Conservation (phyloP, 1,140 invertebrate species). For the Drosophila subpulchrella region DNA sequence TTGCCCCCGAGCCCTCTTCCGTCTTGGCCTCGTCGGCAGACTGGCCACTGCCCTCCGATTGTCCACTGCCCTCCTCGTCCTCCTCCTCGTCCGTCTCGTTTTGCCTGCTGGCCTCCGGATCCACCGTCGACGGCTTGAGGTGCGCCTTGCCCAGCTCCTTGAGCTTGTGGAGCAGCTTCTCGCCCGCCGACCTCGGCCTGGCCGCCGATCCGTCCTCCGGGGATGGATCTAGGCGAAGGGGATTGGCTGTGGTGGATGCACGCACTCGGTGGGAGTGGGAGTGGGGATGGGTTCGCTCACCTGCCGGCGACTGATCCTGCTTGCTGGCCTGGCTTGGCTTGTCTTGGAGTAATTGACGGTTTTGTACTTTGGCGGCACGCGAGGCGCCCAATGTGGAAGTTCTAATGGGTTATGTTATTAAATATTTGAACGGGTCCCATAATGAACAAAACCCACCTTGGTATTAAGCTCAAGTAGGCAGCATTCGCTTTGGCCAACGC, state of each 20-base stretch:
- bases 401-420: slow-evolving; percentile 28
- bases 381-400: slow-evolving; percentile 82
- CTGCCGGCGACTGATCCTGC: slow-evolving; percentile 38
- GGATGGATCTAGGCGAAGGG: slow-evolving; percentile 44
- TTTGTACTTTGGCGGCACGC: slow-evolving; percentile 83
- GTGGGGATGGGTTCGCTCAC: slow-evolving; percentile 43
- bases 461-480: slow-evolving; percentile 83
- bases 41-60: slow-evolving; percentile 56
- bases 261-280: slow-evolving; percentile 31
- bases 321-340: slow-evolving; percentile 66
- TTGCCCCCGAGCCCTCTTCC: slow-evolving; percentile 35
- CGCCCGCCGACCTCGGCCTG: slow-evolving; percentile 62
- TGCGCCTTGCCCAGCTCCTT: slow-evolving; percentile 66
- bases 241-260: slow-evolving; percentile 43
- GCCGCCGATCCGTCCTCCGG: slow-evolving; percentile 52
- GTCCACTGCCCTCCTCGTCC: slow-evolving; percentile 40
- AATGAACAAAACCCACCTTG: slow-evolving; percentile 45
- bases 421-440: not conserved
- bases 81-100: slow-evolving; percentile 75
- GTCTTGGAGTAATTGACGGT: slow-evolving; percentile 83
- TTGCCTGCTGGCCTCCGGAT: slow-evolving; percentile 76
- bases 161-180: slow-evolving; percentile 69
- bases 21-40: slow-evolving; percentile 34
- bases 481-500: slow-evolving; percentile 87
- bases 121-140: slow-evolving; percentile 53